A percentile compares a stretch with the other conserved stretches of the same genome.
Evolutionary conservation across 2,113 vertebrate species (phyloP).

Genomic region (Propithecus coquereli): DNA sequence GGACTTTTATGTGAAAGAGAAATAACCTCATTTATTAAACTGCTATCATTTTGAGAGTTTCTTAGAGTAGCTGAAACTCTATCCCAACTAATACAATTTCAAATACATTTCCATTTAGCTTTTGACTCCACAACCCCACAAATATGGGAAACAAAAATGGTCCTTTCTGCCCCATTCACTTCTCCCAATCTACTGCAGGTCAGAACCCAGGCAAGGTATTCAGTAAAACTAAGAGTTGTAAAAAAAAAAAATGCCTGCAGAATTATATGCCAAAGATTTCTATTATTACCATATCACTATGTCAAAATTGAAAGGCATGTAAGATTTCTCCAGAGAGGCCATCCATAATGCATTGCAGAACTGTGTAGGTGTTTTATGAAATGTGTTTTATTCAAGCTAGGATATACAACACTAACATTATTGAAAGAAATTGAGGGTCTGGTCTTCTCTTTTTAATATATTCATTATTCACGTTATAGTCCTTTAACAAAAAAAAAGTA

Average conservation of each 20-base stretch:
- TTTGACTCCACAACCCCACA: not conserved
- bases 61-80: constrained; percentile 2
- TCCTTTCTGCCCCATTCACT: not conserved
- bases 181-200: not conserved
- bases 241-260: constrained; percentile 72
- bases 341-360: constrained; percentile 83
- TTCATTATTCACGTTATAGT: constrained; percentile 83
- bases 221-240: constrained; percentile 73
- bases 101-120: constrained; percentile 29
- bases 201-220: constrained; percentile 8
- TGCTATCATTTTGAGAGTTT: not conserved
- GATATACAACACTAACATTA: constrained; percentile 85
- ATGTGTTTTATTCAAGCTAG: constrained; percentile 82
- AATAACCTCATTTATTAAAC: not conserved
- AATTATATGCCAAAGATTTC: constrained; percentile 80
- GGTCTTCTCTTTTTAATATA: constrained; percentile 80
- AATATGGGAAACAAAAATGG: not conserved
- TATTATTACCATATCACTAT: constrained; percentile 82
- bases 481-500: constrained; percentile 81
- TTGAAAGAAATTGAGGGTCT: constrained; percentile 84
- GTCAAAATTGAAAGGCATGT: constrained; percentile 84
- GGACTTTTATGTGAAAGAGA: not conserved
- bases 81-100: constrained; percentile 1
- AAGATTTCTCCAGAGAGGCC: constrained; percentile 83
- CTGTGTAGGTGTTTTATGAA: constrained; percentile 82